Evolutionary conservation across 2,797 vertebrate genomes (phyloP).

Genomic region (Dipus sagitta): DNA sequence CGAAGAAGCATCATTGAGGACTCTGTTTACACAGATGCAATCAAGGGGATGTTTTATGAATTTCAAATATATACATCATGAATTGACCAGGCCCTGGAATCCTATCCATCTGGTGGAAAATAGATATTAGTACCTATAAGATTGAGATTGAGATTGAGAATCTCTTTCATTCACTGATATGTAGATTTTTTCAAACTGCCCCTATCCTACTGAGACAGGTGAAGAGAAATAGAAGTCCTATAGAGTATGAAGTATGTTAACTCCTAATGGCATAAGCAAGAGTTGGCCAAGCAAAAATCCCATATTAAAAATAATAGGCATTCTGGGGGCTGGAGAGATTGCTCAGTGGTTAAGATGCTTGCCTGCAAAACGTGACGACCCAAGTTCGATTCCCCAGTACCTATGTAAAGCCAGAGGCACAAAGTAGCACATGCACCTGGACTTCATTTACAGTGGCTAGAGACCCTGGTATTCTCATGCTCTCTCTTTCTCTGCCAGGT

Average conservation of each 20-base stretch:
- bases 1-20: constrained; percentile 83
- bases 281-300: constrained; percentile 55
- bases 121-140: constrained; percentile 57
- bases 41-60: constrained; percentile 70
- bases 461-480: too few relatives aligned
- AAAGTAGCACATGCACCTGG: too few relatives aligned
- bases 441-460: too few relatives aligned
- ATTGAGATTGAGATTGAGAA: constrained; percentile 51
- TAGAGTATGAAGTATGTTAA: constrained; percentile 42
- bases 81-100: constrained; percentile 67
- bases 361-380: too few relatives aligned
- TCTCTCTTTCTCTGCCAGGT: too few relatives aligned
- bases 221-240: constrained; percentile 61
- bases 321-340: constrained; percentile 36
- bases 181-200: not conserved
- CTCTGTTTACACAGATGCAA: constrained; percentile 73
- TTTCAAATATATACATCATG: constrained; percentile 69
- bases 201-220: constrained; percentile 53
- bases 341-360: too few relatives aligned
- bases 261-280: constrained; percentile 67
- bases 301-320: constrained; percentile 71
- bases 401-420: too few relatives aligned
- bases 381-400: too few relatives aligned
- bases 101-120: constrained; percentile 69
- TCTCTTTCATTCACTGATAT: constrained; percentile 24